Evolutionary conservation across 2,113 vertebrate genomes (phyloP).

Genomic region (Cettia cetti): DNA sequence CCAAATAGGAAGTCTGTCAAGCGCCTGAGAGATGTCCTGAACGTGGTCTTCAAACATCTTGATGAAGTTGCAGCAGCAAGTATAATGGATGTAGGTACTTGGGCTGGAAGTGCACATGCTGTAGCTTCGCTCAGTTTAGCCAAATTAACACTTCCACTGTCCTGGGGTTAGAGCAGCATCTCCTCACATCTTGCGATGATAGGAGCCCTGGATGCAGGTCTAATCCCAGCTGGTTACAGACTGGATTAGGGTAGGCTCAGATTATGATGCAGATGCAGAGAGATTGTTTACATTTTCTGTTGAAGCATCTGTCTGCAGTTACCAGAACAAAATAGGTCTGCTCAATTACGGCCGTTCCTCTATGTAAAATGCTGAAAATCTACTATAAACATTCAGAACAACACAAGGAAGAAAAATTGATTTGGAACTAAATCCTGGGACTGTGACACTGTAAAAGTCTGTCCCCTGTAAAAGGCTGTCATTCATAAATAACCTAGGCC

Average conservation of each 20-base stretch:
- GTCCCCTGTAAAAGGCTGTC: not conserved
- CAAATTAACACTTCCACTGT: not conserved
- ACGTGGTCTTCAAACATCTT: constrained; percentile 85
- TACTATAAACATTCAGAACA: not conserved
- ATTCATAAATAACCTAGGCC: not conserved
- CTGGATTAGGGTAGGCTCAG: not conserved
- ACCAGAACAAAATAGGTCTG: not conserved
- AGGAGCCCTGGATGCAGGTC: not conserved
- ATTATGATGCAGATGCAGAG: not conserved
- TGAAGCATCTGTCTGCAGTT: not conserved
- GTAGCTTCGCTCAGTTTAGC: not conserved
- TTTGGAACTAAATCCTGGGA: not conserved
- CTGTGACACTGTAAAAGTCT: not conserved
- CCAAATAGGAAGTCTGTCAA: constrained; percentile 82
- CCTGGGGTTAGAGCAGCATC: not conserved
- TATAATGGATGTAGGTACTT: constrained; percentile 81
- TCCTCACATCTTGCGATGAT: not conserved
- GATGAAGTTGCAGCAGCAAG: constrained; percentile 82
- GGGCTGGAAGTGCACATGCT: not conserved
- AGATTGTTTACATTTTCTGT: not conserved
- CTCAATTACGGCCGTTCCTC: not conserved
- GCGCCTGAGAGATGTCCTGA: constrained; percentile 82
- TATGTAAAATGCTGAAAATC: not conserved
- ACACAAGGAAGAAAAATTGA: not conserved
- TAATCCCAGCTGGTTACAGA: not conserved